phyloP scores from a whole-genome alignment of 2,888 invertebrate species.

The Plemyria rubiginata region DNA sequence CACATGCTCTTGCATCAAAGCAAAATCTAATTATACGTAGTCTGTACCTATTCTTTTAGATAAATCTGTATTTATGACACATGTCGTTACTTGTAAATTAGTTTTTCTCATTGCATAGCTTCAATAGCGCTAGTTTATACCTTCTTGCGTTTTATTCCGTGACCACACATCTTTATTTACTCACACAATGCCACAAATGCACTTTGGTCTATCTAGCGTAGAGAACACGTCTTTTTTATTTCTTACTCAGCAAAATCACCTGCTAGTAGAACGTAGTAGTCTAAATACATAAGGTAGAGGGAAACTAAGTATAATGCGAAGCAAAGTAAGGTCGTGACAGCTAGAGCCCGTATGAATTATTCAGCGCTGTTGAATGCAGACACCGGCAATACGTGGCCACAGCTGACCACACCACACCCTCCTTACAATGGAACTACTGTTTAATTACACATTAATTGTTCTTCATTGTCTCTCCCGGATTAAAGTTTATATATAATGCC shows the following conservation, averaged over 20 bases:
- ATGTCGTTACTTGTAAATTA: too few relatives aligned
- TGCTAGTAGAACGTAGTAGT: conserved; percentile 21
- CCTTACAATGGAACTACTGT: conserved; percentile 47
- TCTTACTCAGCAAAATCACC: conserved; percentile 43
- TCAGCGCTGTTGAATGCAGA: conserved; percentile 67
- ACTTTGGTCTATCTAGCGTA: conserved; percentile 52
- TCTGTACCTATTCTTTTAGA: neutral
- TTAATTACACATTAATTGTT: conserved; percentile 45
- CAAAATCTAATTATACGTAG: neutral
- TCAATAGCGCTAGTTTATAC: too few relatives aligned
- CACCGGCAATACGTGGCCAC: conserved; percentile 45
- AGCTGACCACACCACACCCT: conserved; percentile 56
- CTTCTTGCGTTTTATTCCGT: too few relatives aligned
- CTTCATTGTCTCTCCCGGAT: conserved; percentile 38
- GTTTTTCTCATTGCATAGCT: too few relatives aligned
- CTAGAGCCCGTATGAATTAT: conserved; percentile 69
- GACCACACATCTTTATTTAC: too few relatives aligned
- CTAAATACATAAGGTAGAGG: conserved; percentile 28
- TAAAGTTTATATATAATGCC: conserved; percentile 30
- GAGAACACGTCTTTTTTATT: conserved; percentile 51
- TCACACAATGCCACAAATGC: conserved; percentile 24
- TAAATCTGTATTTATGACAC: neutral
- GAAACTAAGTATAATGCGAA: conserved; percentile 52
- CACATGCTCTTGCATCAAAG: neutral
- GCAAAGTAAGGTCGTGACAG: conserved; percentile 62